Evolutionary conservation across 2,113 vertebrate genomes (phyloP), one percentile per base, ranked within the genome.

Genomic region (Pyxicephalus adspersus): DNA sequence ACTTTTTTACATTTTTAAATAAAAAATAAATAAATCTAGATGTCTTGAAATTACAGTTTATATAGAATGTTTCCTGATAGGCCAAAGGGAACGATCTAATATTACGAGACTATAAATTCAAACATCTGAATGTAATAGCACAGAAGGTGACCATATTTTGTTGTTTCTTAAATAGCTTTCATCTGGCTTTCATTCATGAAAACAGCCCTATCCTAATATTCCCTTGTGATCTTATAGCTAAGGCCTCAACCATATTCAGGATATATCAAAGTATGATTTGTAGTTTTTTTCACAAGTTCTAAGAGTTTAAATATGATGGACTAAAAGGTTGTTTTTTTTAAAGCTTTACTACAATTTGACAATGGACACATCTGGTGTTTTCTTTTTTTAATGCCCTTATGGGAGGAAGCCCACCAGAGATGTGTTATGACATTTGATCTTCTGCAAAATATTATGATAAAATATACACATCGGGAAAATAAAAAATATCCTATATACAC

Each of bases 161-260:
- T 57, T 34, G 17, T 34, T 73, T 7, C 38, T 45, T 29, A 26
- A 31, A 22, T 22, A 57, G 19, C 8, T 8, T 52, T 63, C 58
- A 76, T 76, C 25, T 76, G 57, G 58, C 26, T 63, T 76, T 76
- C 31, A 51, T 63, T 76, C 55, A 50, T 63, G 34, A 26, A 76
- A 64, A 63, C 72, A 64, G 73, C 45, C 16, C 57, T 75, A 75
- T 75, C 57, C 60, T 4, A 75, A 75, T 38, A n/a, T 75, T 61
- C 72, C 22, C 31, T 19, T 50, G 72, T 61, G 70, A 28, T 38
- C 20, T 34, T 58, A 58, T 22, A 74, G 29, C n/a, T 45, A 17
- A 75, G 31, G n/a, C 55, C 22, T 74, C n/a, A 18, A 26, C 23
- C 20, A 60, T 20, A 38, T 19, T 75, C n/a, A 61, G 23, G 54